These are phyloP conservation scores for Tribolium madens DNA, from an alignment of 1,140 invertebrate species.

Conservation along the genomic window DNA sequence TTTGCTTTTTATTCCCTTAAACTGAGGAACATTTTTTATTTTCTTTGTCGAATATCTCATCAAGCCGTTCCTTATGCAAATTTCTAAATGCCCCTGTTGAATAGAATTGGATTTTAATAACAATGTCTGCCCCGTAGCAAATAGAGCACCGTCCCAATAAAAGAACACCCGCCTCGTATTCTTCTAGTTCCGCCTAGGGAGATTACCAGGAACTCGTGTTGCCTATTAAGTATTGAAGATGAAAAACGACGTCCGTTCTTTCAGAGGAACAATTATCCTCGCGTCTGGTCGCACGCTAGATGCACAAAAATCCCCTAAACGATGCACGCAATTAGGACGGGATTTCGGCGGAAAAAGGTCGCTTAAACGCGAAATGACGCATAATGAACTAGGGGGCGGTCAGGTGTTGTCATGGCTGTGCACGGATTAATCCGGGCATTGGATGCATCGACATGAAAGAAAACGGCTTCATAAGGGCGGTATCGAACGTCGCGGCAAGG, in stretches of 20 bases:
- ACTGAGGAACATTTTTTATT: background rate
- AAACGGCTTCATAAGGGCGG: constrained; percentile 16
- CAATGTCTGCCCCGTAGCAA: constrained; percentile 3
- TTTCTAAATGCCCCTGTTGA: constrained; percentile 14
- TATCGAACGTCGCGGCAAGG: background rate
- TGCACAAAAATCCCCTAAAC: constrained; percentile 50
- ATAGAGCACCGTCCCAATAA: background rate
- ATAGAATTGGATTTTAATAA: constrained; percentile 21
- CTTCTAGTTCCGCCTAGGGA: constrained; percentile 26
- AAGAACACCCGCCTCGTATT: constrained; percentile 1
- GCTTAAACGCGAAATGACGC: constrained; percentile 57
- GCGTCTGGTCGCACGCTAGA: background rate
- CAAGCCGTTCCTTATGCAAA: background rate
- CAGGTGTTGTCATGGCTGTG: constrained; percentile 56
- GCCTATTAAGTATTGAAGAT: constrained; percentile 36
- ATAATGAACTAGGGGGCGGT: constrained; percentile 58
- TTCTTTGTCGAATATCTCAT: background rate
- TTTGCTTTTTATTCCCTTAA: too few relatives aligned
- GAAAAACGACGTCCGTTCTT: constrained; percentile 29
- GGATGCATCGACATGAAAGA: constrained; percentile 11
- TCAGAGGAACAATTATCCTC: background rate
- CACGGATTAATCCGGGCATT: constrained; percentile 52
- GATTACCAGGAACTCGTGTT: constrained; percentile 34
- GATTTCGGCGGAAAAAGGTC: constrained; percentile 53
- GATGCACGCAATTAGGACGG: constrained; percentile 53